phyloP scores from a whole-genome alignment of 2,888 invertebrate genomes.

The Caenorhabditis angaria region DNA sequence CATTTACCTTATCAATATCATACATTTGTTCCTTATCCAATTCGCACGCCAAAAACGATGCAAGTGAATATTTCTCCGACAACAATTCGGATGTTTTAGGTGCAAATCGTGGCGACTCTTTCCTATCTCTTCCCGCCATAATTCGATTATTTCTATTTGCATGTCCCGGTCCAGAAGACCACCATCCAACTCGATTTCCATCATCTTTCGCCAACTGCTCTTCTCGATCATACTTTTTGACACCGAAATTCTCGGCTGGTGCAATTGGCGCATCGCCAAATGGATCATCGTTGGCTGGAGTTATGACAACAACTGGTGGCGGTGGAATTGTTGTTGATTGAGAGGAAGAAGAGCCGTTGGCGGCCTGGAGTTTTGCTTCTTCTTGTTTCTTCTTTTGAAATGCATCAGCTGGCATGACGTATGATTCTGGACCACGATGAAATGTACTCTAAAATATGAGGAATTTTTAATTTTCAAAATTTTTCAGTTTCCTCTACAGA shows the following conservation, averaged over 20 bases:
- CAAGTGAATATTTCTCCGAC: neutral
- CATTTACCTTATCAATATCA: neutral
- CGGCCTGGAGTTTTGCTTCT: neutral
- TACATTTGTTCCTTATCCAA: neutral
- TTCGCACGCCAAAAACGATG: neutral
- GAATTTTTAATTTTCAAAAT: neutral
- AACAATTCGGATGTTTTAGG: neutral
- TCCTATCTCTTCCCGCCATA: neutral
- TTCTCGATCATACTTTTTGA: constrained; percentile 30
- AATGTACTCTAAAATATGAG: neutral
- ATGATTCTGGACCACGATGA: constrained; percentile 32
- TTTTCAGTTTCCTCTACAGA: neutral
- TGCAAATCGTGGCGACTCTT: neutral
- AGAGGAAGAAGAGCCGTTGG: constrained; percentile 18
- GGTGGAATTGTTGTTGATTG: constrained; percentile 6
- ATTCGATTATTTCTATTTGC: neutral
- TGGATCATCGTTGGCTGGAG: constrained; percentile 51
- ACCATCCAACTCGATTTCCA: constrained; percentile 26
- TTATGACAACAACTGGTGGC: constrained; percentile 43
- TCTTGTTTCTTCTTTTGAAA: constrained; percentile 12
- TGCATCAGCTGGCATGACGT: constrained; percentile 28
- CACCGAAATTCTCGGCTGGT: constrained; percentile 47
- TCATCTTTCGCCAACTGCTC: neutral
- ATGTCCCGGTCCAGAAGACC: constrained; percentile 21
- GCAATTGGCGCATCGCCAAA: constrained; percentile 52